Base-by-base conservation (phyloP, 2,797 vertebrate species). In the Scleropages formosus region DNA sequence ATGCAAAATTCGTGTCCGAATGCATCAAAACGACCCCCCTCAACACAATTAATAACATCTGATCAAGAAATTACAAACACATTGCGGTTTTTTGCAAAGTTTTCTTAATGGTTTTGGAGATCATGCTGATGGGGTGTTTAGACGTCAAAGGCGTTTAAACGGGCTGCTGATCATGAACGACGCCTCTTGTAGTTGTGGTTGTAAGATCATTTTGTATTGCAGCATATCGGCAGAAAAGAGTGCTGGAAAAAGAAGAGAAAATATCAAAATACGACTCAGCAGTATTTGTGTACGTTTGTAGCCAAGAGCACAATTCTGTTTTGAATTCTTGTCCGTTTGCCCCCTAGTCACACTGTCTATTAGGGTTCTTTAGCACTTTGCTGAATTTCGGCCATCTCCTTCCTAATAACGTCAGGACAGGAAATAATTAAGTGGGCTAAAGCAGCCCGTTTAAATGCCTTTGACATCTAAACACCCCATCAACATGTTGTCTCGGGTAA, bases 391-490 rank as follows among this genome's bases (percentile, higher is more conserved):
- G 47, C 49, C 58, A 49, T 46, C 31, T 16, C 31, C 31, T 51
- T 65, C 61, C 31, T 72, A 77, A 73, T 44, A 73, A 56, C 46
- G 51, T 2, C 13, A 11, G 27, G 46, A 77, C 12, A 1, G 73
- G 76, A 69, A 82, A 67, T 78, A 59, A 81, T 44, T 16, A 80
- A 66, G 66, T 69, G 46, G 71, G 46, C 0, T 0, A 78, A 31
- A 80, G 84, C 75, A 10, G 86, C 87, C 82, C 82, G 79, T 92
- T 92, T 91, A 92, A 86, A 86, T 88, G 79, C 75, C 85, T 86
- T 91, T 90, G 90, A 83, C 89, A 85, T 82, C 79, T 91, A 92
- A 92, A 90, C 78, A 77, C 86, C 86, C 84, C 66, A 85, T 90
- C 75, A 89, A 88, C 88, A 87, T 84, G 88, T 87, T 82, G 89